Percentiles rank a stretch among this genome's conserved stretches.
These are phyloP conservation scores for Drosophila nigritarsus DNA, from an alignment of 2,888 invertebrate genomes.

Conservation along the genomic window DNA sequence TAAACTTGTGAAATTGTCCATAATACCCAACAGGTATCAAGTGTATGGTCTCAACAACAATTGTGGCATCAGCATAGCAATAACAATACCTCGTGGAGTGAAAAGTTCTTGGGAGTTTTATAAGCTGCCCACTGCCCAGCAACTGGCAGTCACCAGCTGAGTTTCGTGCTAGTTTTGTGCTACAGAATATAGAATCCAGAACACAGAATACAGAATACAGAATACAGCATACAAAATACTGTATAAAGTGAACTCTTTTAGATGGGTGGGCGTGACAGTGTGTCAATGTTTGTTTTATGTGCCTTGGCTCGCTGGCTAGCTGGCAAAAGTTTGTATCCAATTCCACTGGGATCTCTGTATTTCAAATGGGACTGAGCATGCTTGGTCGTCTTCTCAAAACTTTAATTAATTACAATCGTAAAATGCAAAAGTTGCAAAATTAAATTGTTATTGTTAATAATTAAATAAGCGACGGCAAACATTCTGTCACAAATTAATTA, in stretches of 20 bases:
- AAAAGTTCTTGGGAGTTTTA: constrained; percentile 66
- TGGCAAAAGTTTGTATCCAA: constrained; percentile 47
- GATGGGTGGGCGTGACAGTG: constrained; percentile 68
- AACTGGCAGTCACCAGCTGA: constrained; percentile 68
- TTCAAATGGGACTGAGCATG: constrained; percentile 15
- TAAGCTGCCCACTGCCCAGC: constrained; percentile 10
- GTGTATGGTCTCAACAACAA: constrained; percentile 32
- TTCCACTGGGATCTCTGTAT: background rate
- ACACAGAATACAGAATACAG: constrained; percentile 29
- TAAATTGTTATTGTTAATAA: constrained; percentile 66
- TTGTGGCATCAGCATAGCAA: constrained; percentile 59
- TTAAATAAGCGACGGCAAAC: constrained; percentile 62
- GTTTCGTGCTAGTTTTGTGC: constrained; percentile 69
- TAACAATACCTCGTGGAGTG: constrained; percentile 67
- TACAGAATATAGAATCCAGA: constrained; percentile 33
- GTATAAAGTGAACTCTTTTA: constrained; percentile 50
- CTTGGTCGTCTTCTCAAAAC: constrained; percentile 48
- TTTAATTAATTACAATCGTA: constrained; percentile 66
- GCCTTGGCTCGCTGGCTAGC: constrained; percentile 50
- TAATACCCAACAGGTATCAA: background rate
- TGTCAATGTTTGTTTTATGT: constrained; percentile 83
- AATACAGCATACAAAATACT: constrained; percentile 38
- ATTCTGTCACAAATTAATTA: constrained; percentile 52
- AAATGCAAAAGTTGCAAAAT: constrained; percentile 57
- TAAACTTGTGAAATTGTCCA: background rate